Base-by-base conservation (phyloP, 2,797 vertebrate genomes). In the Pyrocephalus nanus region DNA sequence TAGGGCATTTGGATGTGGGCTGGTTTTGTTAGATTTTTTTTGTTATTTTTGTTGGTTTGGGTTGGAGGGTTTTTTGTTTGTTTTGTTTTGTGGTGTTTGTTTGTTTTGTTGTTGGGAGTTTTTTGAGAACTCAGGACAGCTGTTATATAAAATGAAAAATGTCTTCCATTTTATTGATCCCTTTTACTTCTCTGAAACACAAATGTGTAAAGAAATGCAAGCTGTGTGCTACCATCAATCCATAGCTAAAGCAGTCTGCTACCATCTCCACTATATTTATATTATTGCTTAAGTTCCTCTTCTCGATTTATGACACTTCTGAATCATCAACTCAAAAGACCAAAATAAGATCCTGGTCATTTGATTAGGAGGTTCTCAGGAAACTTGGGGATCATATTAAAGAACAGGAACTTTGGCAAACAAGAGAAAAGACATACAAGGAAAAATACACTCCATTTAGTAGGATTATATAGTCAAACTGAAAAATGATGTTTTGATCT, bases 391-490 rank as follows among this genome's bases (percentile, higher is more conserved):
- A 86, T 90, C 87, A 76, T 92, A 96, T 91, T 71, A 88, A 92
- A 90, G 43, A 65, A 76, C 53, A 69, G 45, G 23, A 86, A 66
- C 11, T 89, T 73, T 88, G 80, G 86, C 65, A 78, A 92, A 92
- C 27, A 66, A 74, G 66, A 67, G 43, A 64, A 85, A 89, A 93
- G 81, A 90, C 81, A 90, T 45, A 82, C 61, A 93, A 92, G 73
- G 83, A 96, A 96, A 86, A 96, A 94, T 86, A 97, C 97, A 94
- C 91, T 93, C 85, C 65, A 82, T 93, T 91, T 93, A 91, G 94
- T 69, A 92, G 89, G 92, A 97, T 96, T 95, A 95, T 72, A 79
- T 15, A 78, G 88, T 92, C 91, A 94, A 89, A 83, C 70, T 91
- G 92, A 97, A 96, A 96, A 82, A 95, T 45, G 6, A 80, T 76